Evolutionary conservation across 2,888 invertebrate genomes (phyloP).

Genomic region (Scrobipalpa costella): DNA sequence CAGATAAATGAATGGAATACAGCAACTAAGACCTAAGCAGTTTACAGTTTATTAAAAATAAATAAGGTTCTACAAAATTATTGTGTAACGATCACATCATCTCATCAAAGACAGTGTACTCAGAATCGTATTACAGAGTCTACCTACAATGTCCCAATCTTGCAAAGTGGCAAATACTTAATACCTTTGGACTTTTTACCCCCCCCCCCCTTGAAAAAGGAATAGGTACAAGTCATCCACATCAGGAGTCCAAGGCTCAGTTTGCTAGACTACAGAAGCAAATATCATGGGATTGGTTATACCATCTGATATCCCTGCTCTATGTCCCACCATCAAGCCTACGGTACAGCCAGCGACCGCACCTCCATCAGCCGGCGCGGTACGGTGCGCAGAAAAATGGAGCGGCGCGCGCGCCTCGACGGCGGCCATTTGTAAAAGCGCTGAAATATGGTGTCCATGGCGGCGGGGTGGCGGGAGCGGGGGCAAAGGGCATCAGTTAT

Average conservation of each 20-base stretch:
- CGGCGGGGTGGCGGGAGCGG: conserved; percentile 64
- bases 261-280: neutral
- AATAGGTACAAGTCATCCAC: neutral
- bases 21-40: neutral
- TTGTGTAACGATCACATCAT: too few relatives aligned
- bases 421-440: conserved; percentile 79
- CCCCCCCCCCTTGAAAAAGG: too few relatives aligned
- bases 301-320: neutral
- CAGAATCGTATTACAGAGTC: too few relatives aligned
- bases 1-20: neutral
- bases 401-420: conserved; percentile 70
- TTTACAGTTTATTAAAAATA: too few relatives aligned
- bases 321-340: conserved; percentile 2
- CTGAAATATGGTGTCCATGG: conserved; percentile 79
- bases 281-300: neutral
- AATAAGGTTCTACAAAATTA: too few relatives aligned
- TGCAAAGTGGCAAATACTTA: too few relatives aligned
- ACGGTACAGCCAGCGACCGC: conserved; percentile 56
- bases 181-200: too few relatives aligned
- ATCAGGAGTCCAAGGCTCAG: neutral
- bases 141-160: too few relatives aligned
- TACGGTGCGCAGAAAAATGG: conserved; percentile 79
- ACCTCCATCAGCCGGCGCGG: conserved; percentile 72
- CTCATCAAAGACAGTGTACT: too few relatives aligned
- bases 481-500: conserved; percentile 1